phyloP scores from a whole-genome alignment of 2,113 vertebrate species.

The Daphoenositta chrysoptera region DNA sequence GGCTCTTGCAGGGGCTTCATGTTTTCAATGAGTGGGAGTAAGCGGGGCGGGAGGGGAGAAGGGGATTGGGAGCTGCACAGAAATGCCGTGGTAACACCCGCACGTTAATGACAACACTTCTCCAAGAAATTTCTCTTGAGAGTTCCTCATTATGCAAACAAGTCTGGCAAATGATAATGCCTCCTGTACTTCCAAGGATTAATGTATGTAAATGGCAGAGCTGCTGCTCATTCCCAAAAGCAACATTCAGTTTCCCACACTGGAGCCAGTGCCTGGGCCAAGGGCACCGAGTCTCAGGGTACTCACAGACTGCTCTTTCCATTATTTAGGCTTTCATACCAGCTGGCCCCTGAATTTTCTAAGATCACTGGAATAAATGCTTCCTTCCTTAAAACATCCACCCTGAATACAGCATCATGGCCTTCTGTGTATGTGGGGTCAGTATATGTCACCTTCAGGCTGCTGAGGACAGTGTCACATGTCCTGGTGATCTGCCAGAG shows the following conservation, averaged over 20 bases:
- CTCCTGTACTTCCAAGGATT: constrained; percentile 43
- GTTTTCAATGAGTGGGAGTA: not conserved
- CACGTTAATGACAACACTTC: not conserved
- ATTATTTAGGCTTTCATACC: not conserved
- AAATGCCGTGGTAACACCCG: not conserved
- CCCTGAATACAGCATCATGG: rapidly evolving
- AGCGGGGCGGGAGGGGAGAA: not conserved
- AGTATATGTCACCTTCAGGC: not conserved
- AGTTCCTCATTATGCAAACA: constrained; percentile 59
- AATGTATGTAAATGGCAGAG: constrained; percentile 44
- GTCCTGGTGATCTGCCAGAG: not conserved
- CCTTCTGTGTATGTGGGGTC: not conserved
- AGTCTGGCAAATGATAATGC: constrained; percentile 46
- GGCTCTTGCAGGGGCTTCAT: not conserved
- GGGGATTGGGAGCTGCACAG: not conserved
- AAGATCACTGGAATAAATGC: not conserved
- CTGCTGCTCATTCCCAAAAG: constrained; percentile 3
- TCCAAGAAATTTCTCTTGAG: constrained; percentile 38
- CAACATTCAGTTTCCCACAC: not conserved
- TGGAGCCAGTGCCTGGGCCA: not conserved
- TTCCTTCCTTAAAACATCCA: not conserved
- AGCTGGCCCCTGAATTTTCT: not conserved
- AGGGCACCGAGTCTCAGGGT: not conserved
- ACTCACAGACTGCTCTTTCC: not conserved
- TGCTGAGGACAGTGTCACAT: not conserved